Evolutionary conservation across 2,113 vertebrate species (phyloP).

Genomic region (Anser cygnoides): DNA sequence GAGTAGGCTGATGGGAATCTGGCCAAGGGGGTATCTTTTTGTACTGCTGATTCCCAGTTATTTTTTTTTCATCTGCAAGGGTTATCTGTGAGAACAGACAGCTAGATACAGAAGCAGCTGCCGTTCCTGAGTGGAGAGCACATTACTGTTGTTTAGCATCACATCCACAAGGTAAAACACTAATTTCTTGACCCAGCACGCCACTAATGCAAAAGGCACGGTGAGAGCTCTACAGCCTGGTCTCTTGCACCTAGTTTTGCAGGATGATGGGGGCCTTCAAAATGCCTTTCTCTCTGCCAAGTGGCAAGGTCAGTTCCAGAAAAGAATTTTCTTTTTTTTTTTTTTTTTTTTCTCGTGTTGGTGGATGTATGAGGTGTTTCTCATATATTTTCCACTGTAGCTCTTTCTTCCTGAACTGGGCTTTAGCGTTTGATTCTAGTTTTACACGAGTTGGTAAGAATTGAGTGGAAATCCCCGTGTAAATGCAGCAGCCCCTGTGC

Average conservation of each 20-base stretch:
- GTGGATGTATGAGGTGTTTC: background rate
- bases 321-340: background rate
- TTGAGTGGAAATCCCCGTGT: slow-evolving; percentile 34
- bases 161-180: background rate
- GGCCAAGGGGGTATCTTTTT: background rate
- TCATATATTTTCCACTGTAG: background rate
- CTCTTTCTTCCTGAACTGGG: background rate
- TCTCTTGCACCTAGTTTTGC: background rate
- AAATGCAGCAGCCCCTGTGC: background rate
- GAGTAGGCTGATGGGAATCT: background rate
- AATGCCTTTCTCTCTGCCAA: background rate
- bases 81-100: background rate
- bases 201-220: background rate
- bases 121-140: background rate
- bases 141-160: background rate
- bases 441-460: background rate
- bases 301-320: background rate
- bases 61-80: background rate
- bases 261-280: background rate
- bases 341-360: background rate
- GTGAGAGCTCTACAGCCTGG: background rate
- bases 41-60: background rate
- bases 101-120: background rate
- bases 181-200: background rate
- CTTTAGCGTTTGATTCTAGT: background rate